A percentile compares a stretch with the other conserved stretches of the same genome.
phyloP scores from a whole-genome alignment of 35 echinoderm and acorn worm species.

The Diadema setosum region DNA sequence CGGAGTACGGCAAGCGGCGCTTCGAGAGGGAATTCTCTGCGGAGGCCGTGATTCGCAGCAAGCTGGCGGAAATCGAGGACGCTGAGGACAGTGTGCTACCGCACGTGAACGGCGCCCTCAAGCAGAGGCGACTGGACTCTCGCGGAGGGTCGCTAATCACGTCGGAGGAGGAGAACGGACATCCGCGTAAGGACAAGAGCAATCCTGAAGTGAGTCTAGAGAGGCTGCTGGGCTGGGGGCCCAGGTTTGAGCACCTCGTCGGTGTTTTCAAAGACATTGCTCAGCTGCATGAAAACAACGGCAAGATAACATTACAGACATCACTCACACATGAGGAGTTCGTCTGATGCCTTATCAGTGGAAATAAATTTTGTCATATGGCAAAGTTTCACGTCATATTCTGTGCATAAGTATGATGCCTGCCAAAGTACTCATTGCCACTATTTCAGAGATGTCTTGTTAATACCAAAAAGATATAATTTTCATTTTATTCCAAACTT shows the following conservation, averaged over 20 bases:
- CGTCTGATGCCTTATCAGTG: constrained; percentile 37
- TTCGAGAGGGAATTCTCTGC: constrained; percentile 29
- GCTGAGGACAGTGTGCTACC: constrained; percentile 35
- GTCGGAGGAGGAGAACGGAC: constrained; percentile 87
- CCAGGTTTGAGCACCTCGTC: constrained; percentile 71
- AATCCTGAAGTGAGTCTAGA: constrained; percentile 79
- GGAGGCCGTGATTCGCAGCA: constrained; percentile 54
- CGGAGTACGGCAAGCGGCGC: constrained; percentile 43
- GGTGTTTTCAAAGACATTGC: constrained; percentile 93
- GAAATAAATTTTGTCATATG: background rate
- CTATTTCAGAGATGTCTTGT: background rate
- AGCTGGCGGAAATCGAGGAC: constrained; percentile 72
- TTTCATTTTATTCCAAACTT: background rate
- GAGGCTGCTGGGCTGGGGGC: constrained; percentile 91
- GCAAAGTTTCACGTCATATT: background rate
- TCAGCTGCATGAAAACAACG: constrained; percentile 64
- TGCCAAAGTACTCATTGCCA: background rate
- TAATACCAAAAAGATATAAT: background rate
- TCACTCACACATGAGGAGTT: constrained; percentile 61
- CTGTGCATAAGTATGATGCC: background rate
- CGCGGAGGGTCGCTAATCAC: constrained; percentile 79
- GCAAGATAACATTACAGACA: constrained; percentile 30
- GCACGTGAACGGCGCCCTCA: constrained; percentile 24
- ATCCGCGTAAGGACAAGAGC: constrained; percentile 1
- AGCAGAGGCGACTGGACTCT: constrained; percentile 67